These are phyloP conservation scores for Syncerus caffer DNA, from an alignment of 2,797 vertebrate species.

Conservation along the genomic window DNA sequence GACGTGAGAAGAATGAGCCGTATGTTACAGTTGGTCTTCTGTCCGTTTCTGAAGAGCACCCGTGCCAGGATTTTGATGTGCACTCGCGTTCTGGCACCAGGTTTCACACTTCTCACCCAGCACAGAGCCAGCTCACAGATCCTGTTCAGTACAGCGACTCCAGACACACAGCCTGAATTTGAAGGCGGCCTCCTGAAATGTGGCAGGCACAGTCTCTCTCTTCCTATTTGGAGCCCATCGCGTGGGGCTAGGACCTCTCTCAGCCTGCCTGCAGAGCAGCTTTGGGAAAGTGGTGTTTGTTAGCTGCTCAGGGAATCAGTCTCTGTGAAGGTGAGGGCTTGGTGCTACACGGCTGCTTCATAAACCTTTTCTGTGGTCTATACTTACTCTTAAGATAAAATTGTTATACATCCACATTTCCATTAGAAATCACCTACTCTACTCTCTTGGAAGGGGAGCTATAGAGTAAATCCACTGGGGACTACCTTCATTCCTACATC, in stretches of 20 bases:
- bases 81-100: constrained; percentile 46
- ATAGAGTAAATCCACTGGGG: neutral
- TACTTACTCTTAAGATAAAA: neutral
- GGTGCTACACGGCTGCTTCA: neutral
- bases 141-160: constrained; percentile 38
- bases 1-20: constrained; percentile 63
- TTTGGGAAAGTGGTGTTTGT: neutral
- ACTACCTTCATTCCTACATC: neutral
- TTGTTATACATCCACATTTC: neutral
- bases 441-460: neutral
- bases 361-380: neutral
- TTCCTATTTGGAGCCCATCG: neutral
- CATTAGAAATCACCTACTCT: neutral
- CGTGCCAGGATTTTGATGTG: constrained; percentile 56
- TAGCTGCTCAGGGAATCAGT: neutral
- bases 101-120: constrained; percentile 61
- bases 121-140: constrained; percentile 42
- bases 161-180: constrained; percentile 5
- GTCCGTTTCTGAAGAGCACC: neutral
- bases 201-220: neutral
- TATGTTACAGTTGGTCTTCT: constrained; percentile 52
- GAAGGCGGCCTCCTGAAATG: constrained; percentile 50
- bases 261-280: constrained; percentile 12
- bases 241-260: constrained; percentile 22
- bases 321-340: neutral